Conservation (phyloP, 2,888 invertebrate genomes). For the Ormyrus labotus region DNA sequence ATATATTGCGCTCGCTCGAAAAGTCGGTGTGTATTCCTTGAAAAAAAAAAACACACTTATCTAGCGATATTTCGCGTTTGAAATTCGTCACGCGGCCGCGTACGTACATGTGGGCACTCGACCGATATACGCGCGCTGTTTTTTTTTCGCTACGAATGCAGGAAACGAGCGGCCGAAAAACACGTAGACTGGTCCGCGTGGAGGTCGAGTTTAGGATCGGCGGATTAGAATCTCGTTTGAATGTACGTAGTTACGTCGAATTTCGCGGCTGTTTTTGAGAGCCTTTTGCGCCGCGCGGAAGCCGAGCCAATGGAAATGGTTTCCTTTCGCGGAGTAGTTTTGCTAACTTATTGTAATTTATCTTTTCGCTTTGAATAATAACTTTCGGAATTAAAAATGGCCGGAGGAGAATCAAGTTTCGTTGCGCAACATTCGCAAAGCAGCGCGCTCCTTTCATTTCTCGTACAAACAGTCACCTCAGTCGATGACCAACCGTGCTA, state of each 20-base stretch:
- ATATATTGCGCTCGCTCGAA: not conserved
- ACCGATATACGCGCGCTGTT: too few relatives aligned
- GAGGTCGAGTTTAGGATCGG: slow-evolving; percentile 33
- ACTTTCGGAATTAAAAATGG: too few relatives aligned
- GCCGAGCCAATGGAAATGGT: not conserved
- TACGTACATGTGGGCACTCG: not conserved
- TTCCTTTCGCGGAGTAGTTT: not conserved
- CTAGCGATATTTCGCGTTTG: slow-evolving; percentile 6
- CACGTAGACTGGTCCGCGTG: not conserved
- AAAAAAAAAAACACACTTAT: not conserved
- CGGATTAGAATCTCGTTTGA: slow-evolving; percentile 34
- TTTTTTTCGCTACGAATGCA: slow-evolving; percentile 12
- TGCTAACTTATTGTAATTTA: too few relatives aligned
- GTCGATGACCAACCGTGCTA: too few relatives aligned
- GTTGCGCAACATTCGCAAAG: too few relatives aligned
- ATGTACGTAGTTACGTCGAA: slow-evolving; percentile 29
- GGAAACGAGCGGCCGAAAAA: slow-evolving; percentile 11
- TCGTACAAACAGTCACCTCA: too few relatives aligned
- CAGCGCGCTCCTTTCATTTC: too few relatives aligned
- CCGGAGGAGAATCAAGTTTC: too few relatives aligned
- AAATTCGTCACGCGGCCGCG: slow-evolving; percentile 21
- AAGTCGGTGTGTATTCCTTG: too few relatives aligned
- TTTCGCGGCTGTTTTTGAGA: slow-evolving; percentile 24
- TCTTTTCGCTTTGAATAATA: too few relatives aligned
- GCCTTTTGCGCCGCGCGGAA: not conserved